These are phyloP conservation scores for Ascaphus truei DNA, from an alignment of 2,113 vertebrate genomes.

Conservation along the genomic window DNA sequence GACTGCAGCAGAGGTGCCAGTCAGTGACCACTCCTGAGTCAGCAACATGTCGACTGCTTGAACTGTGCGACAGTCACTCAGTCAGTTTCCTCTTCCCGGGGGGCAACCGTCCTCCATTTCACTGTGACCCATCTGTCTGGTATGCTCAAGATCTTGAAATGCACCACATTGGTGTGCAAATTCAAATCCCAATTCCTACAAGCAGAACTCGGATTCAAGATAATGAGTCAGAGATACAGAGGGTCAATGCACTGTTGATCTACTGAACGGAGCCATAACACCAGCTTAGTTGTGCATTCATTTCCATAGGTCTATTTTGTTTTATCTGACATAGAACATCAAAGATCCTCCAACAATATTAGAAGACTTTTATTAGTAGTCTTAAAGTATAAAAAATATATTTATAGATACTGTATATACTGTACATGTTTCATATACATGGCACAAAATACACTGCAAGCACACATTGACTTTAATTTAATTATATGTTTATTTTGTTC, in stretches of 20 bases:
- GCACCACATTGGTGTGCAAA: constrained; percentile 41
- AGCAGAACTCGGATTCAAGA: constrained; percentile 57
- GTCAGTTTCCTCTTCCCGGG: constrained; percentile 41
- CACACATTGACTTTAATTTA: not conserved
- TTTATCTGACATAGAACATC: accelerated
- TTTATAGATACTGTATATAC: not conserved
- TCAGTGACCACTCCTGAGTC: constrained; percentile 62
- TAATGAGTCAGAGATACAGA: constrained; percentile 62
- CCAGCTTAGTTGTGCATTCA: constrained; percentile 45
- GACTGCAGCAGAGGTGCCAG: constrained; percentile 50
- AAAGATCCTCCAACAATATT: too few species aligned
- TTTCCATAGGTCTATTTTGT: not conserved
- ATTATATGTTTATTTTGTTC: not conserved
- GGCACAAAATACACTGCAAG: not conserved
- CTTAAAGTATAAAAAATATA: too few species aligned
- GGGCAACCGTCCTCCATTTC: constrained; percentile 51
- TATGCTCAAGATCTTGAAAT: constrained; percentile 45
- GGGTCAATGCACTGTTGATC: constrained; percentile 58
- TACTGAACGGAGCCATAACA: constrained; percentile 49
- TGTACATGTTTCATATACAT: not conserved
- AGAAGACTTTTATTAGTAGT: too few species aligned
- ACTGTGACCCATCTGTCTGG: constrained; percentile 53
- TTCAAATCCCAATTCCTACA: constrained; percentile 59
- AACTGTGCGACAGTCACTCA: constrained; percentile 49
- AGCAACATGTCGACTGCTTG: constrained; percentile 55